A percentile compares a stretch with the other conserved stretches of the same genome.
phyloP scores from a whole-genome alignment of 2,113 vertebrate species.

The Petaurus breviceps region DNA sequence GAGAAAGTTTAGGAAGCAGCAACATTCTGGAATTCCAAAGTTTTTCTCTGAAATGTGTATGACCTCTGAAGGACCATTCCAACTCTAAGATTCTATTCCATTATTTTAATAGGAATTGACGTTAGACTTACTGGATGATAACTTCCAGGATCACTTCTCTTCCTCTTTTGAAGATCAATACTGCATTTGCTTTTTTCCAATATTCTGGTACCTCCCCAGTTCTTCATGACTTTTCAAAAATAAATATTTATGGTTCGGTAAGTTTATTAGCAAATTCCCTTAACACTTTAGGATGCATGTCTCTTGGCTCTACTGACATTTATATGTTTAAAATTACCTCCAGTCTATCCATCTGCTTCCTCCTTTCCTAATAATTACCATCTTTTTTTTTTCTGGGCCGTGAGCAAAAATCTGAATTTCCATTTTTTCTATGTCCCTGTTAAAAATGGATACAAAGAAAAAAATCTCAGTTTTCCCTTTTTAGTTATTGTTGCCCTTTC shows the following conservation, averaged over 20 bases:
- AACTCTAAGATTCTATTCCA: conserved; percentile 20
- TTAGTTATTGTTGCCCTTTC: conserved; percentile 2
- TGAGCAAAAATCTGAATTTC: neutral
- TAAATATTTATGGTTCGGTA: neutral
- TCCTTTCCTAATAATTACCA: neutral
- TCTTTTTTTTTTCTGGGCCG: neutral
- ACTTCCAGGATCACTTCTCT: neutral
- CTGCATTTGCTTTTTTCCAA: neutral
- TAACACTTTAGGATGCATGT: neutral
- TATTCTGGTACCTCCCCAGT: neutral
- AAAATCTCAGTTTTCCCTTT: neutral
- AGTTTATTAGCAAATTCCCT: neutral
- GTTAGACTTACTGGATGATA: neutral
- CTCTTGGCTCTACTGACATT: neutral
- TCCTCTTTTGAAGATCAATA: conserved; percentile 9
- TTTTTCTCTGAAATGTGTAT: neutral
- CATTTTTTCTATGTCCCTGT: neutral
- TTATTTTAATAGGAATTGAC: conserved; percentile 21
- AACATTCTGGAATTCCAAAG: conserved; percentile 3
- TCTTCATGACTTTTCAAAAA: neutral
- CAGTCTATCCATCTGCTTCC: neutral
- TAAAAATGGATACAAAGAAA: neutral
- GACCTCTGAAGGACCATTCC: neutral
- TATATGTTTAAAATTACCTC: neutral
- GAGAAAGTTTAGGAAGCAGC: neutral